Conservation (phyloP, 2,113 vertebrate species). For the Oncorhynchus tshawytscha region DNA sequence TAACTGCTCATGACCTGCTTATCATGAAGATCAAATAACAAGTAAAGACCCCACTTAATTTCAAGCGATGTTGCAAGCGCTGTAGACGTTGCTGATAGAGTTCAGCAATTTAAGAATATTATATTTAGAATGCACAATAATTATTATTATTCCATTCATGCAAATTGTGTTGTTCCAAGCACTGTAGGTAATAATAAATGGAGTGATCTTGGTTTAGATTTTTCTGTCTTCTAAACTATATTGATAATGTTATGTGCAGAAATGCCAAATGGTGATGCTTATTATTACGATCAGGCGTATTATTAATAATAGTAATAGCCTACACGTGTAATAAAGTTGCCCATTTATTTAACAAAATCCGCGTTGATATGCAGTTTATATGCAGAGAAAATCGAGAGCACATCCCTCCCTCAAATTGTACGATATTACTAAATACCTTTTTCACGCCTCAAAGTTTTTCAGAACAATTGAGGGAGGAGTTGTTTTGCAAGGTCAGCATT, state of each 20-base stretch:
- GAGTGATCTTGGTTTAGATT: too few relatives aligned
- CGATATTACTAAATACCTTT: slow-evolving; percentile 1
- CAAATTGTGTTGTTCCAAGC: not conserved
- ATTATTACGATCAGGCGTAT: not conserved
- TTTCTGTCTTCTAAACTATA: not conserved
- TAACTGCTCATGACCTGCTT: too few relatives aligned
- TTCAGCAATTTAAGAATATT: not conserved
- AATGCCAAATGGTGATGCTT: not conserved
- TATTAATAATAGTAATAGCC: not conserved
- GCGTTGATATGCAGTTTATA: not conserved
- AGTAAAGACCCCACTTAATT: too few relatives aligned
- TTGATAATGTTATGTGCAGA: not conserved
- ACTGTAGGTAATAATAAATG: too few relatives aligned
- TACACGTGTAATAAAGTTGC: not conserved
- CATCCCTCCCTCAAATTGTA: not conserved
- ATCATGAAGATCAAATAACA: too few relatives aligned
- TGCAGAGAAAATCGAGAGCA: not conserved
- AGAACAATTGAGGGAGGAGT: slow-evolving; percentile 57
- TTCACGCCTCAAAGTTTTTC: slow-evolving; percentile 16
- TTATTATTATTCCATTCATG: not conserved
- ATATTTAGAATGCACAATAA: not conserved
- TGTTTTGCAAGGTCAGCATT: slow-evolving; percentile 60
- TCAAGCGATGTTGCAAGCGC: too few relatives aligned
- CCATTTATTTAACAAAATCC: not conserved
- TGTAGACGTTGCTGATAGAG: not conserved